phyloP scores from a whole-genome alignment of 37 sponge, comb jelly and placozoan genomes.

The Agelas oroides region DNA sequence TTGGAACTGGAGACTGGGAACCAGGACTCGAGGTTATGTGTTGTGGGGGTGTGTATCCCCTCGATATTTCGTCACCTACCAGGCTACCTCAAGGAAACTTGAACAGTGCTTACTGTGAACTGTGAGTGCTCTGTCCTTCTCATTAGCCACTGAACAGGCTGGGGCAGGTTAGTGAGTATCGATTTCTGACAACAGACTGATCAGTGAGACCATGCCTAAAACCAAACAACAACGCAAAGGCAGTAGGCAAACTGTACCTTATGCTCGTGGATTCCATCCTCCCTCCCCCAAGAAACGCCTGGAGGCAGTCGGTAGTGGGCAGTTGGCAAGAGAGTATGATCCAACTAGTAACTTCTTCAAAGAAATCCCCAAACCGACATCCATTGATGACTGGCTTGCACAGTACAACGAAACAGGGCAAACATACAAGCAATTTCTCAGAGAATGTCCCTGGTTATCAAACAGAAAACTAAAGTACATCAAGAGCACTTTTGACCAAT shows the following conservation, averaged over 20 bases:
- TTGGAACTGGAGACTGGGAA: too few relatives aligned
- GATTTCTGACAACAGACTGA: too few relatives aligned
- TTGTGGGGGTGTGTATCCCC: too few relatives aligned
- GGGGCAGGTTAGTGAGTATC: too few relatives aligned
- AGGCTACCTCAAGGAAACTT: too few relatives aligned
- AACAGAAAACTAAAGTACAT: constrained; percentile 66
- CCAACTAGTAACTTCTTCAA: constrained; percentile 44
- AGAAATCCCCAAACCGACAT: constrained; percentile 78
- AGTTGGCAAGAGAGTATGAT: background rate
- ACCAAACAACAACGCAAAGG: background rate
- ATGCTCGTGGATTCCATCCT: constrained; percentile 77
- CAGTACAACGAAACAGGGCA: constrained; percentile 97
- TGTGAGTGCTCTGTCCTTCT: too few relatives aligned
- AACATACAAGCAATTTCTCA: constrained; percentile 72
- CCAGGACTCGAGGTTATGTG: too few relatives aligned
- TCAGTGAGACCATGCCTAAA: too few relatives aligned
- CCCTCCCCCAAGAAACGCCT: constrained; percentile 52
- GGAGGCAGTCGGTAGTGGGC: constrained; percentile 45
- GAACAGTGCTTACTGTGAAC: too few relatives aligned
- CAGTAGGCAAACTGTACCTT: constrained; percentile 51
- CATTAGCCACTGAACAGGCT: too few relatives aligned
- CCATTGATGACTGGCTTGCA: constrained; percentile 94
- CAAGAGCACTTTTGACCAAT: constrained; percentile 55
- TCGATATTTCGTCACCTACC: too few relatives aligned
- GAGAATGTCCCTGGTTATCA: constrained; percentile 88